Evolutionary conservation across 2,113 vertebrate genomes (phyloP), one percentile per base, ranked within the genome.

Genomic region (Pollimyrus isidori): DNA sequence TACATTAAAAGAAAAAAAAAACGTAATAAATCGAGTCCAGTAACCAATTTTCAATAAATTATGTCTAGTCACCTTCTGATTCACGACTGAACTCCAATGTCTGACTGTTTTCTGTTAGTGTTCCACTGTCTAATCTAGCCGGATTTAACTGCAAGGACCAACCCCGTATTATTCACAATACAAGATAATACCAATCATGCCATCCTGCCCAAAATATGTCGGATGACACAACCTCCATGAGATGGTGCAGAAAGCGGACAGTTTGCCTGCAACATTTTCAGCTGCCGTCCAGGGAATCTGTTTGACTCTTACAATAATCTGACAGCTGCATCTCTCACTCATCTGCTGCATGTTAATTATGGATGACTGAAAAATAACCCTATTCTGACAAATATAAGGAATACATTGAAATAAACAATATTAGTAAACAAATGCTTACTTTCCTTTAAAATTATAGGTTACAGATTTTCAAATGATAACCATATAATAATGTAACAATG

Each of bases 311-410:
- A 46, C 46, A 13, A 46, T 23, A 11, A 11, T 19, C 45, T 89
- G 87, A 92, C 76, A 90, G 90, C 91, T 89, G 21, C 15, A 56
- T 46, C 42, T 89, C 92, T 90, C 88, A 91, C 93, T 91, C 92
- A 91, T 93, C 92, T 92, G 83, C 92, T 92, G 89, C 76, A 76
- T 87, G 49, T 4, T 90, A 92, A 46, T 45, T 45, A 4, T 91
- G 89, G 49, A 62, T n/a, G 90, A 42, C 90, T 92, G 93, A 35
- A 35, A 35, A 35, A 35, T 35, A 35, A 35, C 35, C 35, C 35
- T 35, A 35, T 35, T 35, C 35, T 35, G 35, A 35, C 35, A 35
- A 35, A 35, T 35, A 35, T 35, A 35, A 35, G 35, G 35, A 35
- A 35, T 35, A 35, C 35, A 35, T 35, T 35, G 35, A 35, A 35